Evolutionary conservation across 2,113 vertebrate species (phyloP), one percentile per base, ranked within the genome.

Genomic region (Dissostichus mawsoni): DNA sequence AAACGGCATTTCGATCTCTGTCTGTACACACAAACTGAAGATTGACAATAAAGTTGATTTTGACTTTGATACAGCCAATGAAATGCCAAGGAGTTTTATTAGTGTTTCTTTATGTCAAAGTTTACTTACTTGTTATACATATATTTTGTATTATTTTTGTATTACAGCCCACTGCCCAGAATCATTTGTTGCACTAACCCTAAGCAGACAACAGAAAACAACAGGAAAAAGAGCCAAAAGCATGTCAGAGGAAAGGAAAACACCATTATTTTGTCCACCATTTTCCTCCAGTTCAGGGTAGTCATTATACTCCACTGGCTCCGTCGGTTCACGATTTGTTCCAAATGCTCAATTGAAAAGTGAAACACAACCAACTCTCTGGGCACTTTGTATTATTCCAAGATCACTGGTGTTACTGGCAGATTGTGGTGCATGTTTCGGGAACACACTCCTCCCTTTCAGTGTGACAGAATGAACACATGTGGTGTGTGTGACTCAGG

Each of bases 401-500:
- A 29, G 25, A 29, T 29, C 25, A 29, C 44, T 58, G 71, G 41
- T 0, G 17, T n/a, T 48, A 44, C 29, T 53, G 77, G 58, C 69
- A 83, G 55, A 56, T 23, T 58, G 70, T 33, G 20, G 69, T n/a
- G 68, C 10, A 4, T 69, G 64, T 69, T 90, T 77, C 44, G 41
- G 75, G 72, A 80, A 64, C 63, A 65, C 78, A 69, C 58, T 53
- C 47, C 50, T 69, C 47, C 79, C 65, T 77, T 20, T 85, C 48
- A 59, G 71, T 63, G 56, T 65, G 53, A 82, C 69, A 76, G 67
- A 83, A 72, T 56, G 71, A 78, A 80, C 53, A 17, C 18, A 51
- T 63, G 57, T 9, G 10, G 25, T 10, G 68, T 47, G 68, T 47
- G 17, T 86, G 81, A 91, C 55, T 86, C 85, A 78, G 68, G 69